Conservation (phyloP, 2,113 vertebrate genomes). For the Spea multiplicata region DNA sequence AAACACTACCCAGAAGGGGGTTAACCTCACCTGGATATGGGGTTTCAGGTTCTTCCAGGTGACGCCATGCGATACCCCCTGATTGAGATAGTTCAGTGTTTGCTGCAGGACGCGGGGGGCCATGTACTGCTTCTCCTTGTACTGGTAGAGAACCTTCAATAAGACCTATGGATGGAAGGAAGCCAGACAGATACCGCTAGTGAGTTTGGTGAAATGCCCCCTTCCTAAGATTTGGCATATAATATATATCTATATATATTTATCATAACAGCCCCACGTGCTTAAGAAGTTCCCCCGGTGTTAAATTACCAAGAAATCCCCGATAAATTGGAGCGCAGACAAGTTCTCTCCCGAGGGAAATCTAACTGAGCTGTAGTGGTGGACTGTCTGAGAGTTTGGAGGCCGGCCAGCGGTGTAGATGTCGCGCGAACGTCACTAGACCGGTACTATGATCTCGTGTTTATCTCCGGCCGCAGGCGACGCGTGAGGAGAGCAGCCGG, state of each 20-base stretch:
- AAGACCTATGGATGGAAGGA: conserved; percentile 73
- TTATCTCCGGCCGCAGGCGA: conserved; percentile 65
- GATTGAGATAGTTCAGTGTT: conserved; percentile 95
- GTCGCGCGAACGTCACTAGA: conserved; percentile 64
- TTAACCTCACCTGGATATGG: conserved; percentile 86
- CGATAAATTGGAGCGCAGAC: no score
- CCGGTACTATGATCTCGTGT: conserved; percentile 77
- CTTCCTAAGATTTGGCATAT: no score
- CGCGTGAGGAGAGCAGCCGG: conserved; percentile 63
- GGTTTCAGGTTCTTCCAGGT: conserved; percentile 98
- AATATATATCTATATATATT: no score
- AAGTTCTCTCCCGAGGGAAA: no score
- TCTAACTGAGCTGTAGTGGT: no score
- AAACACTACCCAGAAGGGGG: no score
- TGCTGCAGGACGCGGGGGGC: conserved; percentile 96
- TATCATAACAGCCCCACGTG: no score
- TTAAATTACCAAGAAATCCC: no score
- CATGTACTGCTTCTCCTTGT: conserved; percentile 96
- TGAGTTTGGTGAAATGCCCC: no score
- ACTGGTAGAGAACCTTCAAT: conserved; percentile 95
- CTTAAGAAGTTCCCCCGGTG: no score
- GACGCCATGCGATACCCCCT: conserved; percentile 92
- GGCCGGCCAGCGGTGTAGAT: conserved; percentile 65
- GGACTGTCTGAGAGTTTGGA: conserved; percentile 67
- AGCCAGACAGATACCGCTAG: background rate